Evolutionary conservation across 2,888 invertebrate species (phyloP).

Genomic region (Rutpela maculata): DNA sequence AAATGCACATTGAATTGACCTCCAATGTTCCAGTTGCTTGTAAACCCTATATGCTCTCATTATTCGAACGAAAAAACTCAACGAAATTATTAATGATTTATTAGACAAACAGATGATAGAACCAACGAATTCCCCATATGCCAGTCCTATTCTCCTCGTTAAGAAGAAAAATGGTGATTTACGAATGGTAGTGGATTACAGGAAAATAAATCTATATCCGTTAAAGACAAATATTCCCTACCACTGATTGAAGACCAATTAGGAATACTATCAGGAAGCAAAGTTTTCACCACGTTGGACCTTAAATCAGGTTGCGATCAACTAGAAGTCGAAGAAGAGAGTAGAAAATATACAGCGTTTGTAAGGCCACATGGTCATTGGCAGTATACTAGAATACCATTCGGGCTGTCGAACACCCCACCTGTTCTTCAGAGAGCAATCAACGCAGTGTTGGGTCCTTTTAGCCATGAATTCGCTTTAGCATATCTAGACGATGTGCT

Average conservation of each 20-base stretch:
- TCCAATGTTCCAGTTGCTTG: conserved; percentile 9
- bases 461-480: no score
- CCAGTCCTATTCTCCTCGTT: conserved; percentile 25
- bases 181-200: conserved; percentile 34
- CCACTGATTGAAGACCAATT: conserved; percentile 32
- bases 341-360: conserved; percentile 32
- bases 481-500: no score
- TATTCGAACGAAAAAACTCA: conserved; percentile 13
- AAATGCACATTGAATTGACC: conserved; percentile 28
- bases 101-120: conserved; percentile 27
- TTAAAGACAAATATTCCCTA: conserved; percentile 27
- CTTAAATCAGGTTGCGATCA: conserved; percentile 40
- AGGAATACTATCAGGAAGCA: conserved; percentile 28
- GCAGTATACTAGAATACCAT: no score
- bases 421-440: no score
- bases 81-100: conserved; percentile 25
- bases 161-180: conserved; percentile 24
- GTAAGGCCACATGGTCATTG: conserved; percentile 30
- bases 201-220: conserved; percentile 36
- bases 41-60: conserved; percentile 26
- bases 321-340: conserved; percentile 18
- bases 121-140: conserved; percentile 13
- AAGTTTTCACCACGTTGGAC: no score
- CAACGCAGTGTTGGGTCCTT: no score
- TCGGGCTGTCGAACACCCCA: no score